Evolutionary conservation across 2,113 vertebrate genomes (phyloP).

Genomic region (Myrmecophaga tridactyla): DNA sequence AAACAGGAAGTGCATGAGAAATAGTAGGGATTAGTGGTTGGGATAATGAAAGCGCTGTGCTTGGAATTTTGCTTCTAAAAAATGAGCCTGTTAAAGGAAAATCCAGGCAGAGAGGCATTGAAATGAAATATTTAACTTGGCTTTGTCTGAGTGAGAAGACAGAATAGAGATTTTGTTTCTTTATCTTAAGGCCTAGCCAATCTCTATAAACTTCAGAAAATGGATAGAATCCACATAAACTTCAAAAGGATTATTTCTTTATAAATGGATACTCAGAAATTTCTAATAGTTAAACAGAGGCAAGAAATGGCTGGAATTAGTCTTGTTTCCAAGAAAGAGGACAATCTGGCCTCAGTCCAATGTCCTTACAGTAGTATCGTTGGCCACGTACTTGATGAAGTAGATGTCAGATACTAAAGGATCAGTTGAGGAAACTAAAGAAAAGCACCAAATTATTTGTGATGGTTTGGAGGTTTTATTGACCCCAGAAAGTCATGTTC

Average conservation of each 20-base stretch:
- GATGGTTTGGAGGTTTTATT: too few species aligned
- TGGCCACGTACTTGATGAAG: neutral
- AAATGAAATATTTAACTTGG: neutral
- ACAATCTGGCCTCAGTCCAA: neutral
- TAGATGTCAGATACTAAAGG: neutral
- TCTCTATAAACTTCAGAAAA: neutral
- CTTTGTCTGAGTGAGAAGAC: neutral
- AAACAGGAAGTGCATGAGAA: slow-evolving; percentile 5
- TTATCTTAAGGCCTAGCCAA: neutral
- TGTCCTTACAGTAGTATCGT: neutral
- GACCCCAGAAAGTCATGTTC: too few species aligned
- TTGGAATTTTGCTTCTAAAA: slow-evolving; percentile 14
- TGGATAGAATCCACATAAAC: neutral
- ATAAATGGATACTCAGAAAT: neutral
- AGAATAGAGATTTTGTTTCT: neutral
- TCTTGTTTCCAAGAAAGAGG: neutral
- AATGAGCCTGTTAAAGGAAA: neutral
- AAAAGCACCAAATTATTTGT: neutral
- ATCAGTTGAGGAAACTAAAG: neutral
- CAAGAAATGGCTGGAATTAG: neutral
- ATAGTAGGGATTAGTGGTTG: neutral
- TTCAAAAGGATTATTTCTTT: neutral
- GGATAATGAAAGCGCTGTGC: neutral
- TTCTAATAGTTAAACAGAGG: neutral
- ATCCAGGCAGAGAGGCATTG: neutral